Evolutionary conservation across 2,888 invertebrate genomes (phyloP).

Genomic region (Dugesia japonica): DNA sequence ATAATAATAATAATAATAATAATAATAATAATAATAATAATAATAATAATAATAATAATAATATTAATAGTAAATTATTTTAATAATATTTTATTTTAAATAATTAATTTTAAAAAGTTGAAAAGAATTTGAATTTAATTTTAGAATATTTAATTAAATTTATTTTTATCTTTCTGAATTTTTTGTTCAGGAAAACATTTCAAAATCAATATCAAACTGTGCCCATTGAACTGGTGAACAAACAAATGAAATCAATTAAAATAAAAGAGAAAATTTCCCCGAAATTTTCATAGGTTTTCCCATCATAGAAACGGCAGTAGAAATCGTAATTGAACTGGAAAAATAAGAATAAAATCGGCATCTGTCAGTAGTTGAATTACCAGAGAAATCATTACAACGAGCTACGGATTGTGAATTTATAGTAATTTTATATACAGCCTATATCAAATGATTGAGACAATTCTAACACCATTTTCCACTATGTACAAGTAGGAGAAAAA

Average conservation of each 20-base stretch:
- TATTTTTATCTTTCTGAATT: neutral
- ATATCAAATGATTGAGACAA: neutral
- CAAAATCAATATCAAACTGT: neutral
- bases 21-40: no score
- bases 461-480: constrained; percentile 14
- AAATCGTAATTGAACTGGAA: constrained; percentile 8
- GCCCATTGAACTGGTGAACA: neutral
- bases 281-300: neutral
- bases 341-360: neutral
- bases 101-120: no score
- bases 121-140: neutral
- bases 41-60: neutral
- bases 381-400: neutral
- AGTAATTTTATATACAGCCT: neutral
- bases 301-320: neutral
- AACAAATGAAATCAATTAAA: neutral
- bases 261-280: neutral
- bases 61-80: no score
- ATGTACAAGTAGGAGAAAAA: neutral
- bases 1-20: no score
- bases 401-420: neutral
- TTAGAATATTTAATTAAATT: neutral
- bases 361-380: neutral
- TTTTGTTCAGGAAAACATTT: no score
- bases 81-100: no score